Evolutionary conservation across 1,140 invertebrate genomes (phyloP).

Genomic region (Bombus sibiricus): DNA sequence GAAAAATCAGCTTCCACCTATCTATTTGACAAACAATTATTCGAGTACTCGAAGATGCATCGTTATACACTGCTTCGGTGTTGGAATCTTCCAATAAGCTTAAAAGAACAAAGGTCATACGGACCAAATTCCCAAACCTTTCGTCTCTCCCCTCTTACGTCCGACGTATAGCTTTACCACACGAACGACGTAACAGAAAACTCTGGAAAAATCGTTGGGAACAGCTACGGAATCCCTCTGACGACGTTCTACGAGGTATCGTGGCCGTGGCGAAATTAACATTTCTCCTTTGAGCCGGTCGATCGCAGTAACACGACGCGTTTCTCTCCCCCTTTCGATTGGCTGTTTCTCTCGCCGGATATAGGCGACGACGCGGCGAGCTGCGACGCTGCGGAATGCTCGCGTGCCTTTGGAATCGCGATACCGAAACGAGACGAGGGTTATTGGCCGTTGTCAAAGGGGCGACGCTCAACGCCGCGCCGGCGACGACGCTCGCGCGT

Average conservation of each 20-base stretch:
- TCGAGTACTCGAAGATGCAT: no score
- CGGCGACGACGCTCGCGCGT: conserved; percentile 29
- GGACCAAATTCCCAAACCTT: not conserved
- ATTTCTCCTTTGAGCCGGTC: conserved; percentile 63
- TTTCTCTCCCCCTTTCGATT: conserved; percentile 25
- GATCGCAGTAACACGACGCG: conserved; percentile 61
- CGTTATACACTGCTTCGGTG: no score
- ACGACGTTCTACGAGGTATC: not conserved
- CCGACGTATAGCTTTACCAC: not conserved
- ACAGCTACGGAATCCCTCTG: not conserved
- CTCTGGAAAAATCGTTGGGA: not conserved
- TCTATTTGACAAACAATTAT: no score
- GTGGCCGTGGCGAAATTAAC: conserved; percentile 54
- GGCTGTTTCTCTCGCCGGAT: conserved; percentile 33
- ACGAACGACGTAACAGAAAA: not conserved
- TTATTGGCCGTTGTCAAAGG: conserved; percentile 61
- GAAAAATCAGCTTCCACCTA: not conserved
- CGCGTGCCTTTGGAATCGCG: conserved; percentile 63
- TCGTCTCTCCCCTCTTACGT: not conserved
- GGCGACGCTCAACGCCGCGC: conserved; percentile 4
- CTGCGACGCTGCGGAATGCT: conserved; percentile 58
- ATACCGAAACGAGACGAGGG: conserved; percentile 64
- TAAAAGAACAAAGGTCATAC: not conserved
- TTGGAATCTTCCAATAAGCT: no score
- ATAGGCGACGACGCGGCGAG: conserved; percentile 34